Evolutionary conservation across 2,113 vertebrate species (phyloP).

Genomic region (Genyomyrus donnyi): DNA sequence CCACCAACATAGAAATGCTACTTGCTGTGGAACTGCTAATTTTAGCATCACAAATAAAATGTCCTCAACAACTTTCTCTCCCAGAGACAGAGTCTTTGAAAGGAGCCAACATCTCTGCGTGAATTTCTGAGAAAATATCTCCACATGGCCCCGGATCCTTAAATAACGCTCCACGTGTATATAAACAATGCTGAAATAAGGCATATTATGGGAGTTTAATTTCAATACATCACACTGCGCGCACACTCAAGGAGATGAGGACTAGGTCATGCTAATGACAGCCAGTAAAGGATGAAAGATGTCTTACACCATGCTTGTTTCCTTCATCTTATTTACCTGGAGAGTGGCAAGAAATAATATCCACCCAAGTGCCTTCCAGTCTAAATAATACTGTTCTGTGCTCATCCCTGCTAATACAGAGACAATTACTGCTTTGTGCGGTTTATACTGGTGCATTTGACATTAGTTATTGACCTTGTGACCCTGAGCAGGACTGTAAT

Average conservation of each 20-base stretch:
- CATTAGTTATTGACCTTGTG: not conserved
- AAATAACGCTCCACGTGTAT: not conserved
- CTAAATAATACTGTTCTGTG: not conserved
- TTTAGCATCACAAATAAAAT: conserved; percentile 15
- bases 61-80: conserved; percentile 16
- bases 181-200: not conserved
- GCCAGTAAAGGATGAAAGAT: not conserved
- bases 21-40: conserved; percentile 12
- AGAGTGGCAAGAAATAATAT: not conserved
- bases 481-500: not conserved
- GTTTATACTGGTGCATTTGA: not conserved
- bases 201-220: not conserved
- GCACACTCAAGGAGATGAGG: not conserved
- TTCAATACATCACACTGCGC: not conserved
- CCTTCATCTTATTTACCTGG: not conserved
- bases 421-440: not conserved
- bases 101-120: conserved; percentile 4
- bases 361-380: not conserved
- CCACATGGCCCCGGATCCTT: not conserved
- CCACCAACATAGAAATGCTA: not conserved
- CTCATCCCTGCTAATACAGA: not conserved
- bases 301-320: not conserved
- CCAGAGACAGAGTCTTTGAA: not conserved
- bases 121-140: conserved; percentile 7
- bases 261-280: not conserved